Evolutionary conservation across 2,888 invertebrate genomes (phyloP).

Genomic region (Gortyna flavago): DNA sequence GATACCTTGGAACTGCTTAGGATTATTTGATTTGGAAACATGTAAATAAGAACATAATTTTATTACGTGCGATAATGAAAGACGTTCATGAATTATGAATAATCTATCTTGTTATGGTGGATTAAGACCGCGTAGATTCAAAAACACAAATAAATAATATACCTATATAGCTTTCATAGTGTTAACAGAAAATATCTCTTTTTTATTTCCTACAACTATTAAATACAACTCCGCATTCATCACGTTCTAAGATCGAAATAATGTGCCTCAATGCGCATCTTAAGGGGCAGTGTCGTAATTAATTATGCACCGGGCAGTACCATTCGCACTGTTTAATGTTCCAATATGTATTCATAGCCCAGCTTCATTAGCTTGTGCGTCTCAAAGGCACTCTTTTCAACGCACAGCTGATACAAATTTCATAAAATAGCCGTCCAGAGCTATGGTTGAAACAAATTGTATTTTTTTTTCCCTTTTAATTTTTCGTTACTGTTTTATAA

Average conservation of each 20-base stretch:
- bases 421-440: conserved; percentile 64
- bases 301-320: conserved; percentile 77
- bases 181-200: not conserved
- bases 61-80: not conserved
- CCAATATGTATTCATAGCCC: conserved; percentile 87
- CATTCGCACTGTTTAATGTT: conserved; percentile 79
- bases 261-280: conserved; percentile 69
- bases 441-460: conserved; percentile 31
- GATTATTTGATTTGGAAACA: not conserved
- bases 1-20: no score
- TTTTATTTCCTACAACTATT: not conserved
- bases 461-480: conserved; percentile 33
- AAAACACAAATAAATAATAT: not conserved
- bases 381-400: conserved; percentile 68
- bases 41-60: not conserved
- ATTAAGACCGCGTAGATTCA: not conserved
- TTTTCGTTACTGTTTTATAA: not conserved
- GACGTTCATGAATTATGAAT: not conserved
- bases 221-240: conserved; percentile 11
- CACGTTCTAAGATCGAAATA: conserved; percentile 38
- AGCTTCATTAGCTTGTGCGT: conserved; percentile 78
- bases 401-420: conserved; percentile 74
- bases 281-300: conserved; percentile 77
- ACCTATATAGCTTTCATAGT: not conserved
- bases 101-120: not conserved